Percentiles rank a stretch among this genome's conserved stretches.
phyloP scores from a whole-genome alignment of 23 tunicate genomes.

The Oikopleura dioica region DNA sequence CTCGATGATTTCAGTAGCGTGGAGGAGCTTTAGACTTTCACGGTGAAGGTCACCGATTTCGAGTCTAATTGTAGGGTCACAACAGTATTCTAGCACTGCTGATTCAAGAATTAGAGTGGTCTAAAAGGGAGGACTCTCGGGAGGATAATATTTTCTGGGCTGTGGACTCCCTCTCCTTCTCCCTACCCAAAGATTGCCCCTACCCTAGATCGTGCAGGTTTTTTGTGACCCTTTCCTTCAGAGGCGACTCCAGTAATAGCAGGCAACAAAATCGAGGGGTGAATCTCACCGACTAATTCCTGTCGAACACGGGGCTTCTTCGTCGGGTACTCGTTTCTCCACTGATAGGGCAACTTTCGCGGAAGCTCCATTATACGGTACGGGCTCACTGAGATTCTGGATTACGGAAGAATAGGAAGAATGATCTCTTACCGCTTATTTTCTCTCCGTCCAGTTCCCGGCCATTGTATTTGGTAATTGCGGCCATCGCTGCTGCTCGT shows the following conservation, averaged over 20 bases:
- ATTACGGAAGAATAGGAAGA: background rate
- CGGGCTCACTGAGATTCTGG: background rate
- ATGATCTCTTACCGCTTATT: background rate
- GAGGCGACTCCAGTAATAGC: slow-evolving; percentile 2
- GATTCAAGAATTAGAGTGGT: too few relatives aligned
- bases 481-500: background rate
- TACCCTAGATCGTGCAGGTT: too few relatives aligned
- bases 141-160: too few relatives aligned
- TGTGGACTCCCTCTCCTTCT: too few relatives aligned
- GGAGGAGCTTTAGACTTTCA: too few relatives aligned
- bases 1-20: too few relatives aligned
- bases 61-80: too few relatives aligned
- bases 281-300: background rate
- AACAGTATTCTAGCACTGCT: too few relatives aligned
- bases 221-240: too few relatives aligned
- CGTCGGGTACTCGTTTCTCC: slow-evolving; percentile 13
- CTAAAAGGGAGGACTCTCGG: too few relatives aligned
- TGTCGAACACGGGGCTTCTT: slow-evolving; percentile 9
- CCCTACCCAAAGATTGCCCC: too few relatives aligned
- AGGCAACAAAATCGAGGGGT: background rate
- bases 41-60: too few relatives aligned
- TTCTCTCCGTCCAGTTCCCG: background rate
- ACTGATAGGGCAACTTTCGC: background rate
- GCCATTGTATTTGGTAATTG: background rate
- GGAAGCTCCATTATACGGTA: slow-evolving; percentile 5